Conservation (phyloP, 1,140 invertebrate species). For the Nymphalis io region DNA sequence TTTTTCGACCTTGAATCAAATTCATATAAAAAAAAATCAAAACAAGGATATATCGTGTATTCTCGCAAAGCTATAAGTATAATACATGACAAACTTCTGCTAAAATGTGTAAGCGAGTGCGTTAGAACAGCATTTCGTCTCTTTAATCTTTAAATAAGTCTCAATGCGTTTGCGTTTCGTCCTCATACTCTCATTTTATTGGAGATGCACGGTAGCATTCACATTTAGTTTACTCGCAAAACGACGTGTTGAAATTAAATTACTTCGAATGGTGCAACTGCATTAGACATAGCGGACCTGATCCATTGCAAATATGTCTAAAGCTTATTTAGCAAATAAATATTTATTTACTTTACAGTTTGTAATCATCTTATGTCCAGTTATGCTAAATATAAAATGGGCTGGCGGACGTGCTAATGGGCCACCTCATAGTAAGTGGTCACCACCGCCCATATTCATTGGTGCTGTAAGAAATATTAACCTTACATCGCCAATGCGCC, state of each 20-base stretch:
- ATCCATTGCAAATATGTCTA: background rate
- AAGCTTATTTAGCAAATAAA: background rate
- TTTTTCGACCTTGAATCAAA: conserved; percentile 1
- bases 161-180: background rate
- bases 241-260: conserved; percentile 26
- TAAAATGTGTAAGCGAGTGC: background rate
- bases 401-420: no score
- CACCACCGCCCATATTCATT: no score
- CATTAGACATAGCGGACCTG: background rate
- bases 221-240: conserved; percentile 23
- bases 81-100: background rate
- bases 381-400: no score
- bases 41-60: background rate
- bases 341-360: no score
- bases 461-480: no score
- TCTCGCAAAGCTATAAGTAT: background rate
- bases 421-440: no score
- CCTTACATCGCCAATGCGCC: no score
- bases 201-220: conserved; percentile 20
- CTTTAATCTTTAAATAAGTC: conserved; percentile 30
- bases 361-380: no score
- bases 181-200: conserved; percentile 15
- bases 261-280: conserved; percentile 7
- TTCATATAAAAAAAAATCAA: background rate
- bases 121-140: background rate